Conservation (phyloP, 2,797 vertebrate species). For the Sebastes steindachneri region DNA sequence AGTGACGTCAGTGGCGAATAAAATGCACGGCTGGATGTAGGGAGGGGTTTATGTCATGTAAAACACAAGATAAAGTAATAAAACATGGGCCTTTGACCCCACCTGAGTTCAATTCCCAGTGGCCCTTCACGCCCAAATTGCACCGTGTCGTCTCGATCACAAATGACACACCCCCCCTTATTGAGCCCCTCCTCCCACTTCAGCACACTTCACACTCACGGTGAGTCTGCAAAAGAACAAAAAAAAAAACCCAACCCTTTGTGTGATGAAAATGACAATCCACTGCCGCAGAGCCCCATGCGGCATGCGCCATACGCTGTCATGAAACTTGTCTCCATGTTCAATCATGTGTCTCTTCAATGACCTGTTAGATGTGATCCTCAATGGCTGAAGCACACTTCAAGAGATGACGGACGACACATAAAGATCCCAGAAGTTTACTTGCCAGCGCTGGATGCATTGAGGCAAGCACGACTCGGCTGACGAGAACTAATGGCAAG, state of each 20-base stretch:
- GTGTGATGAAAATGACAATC: constrained; percentile 33
- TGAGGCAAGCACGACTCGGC: constrained; percentile 34
- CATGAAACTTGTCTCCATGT: constrained; percentile 14
- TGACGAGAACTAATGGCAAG: constrained; percentile 27
- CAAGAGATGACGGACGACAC: constrained; percentile 46
- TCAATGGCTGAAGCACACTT: constrained; percentile 13
- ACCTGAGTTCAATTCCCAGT: constrained; percentile 15
- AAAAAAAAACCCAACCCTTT: not conserved
- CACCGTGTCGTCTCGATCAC: constrained; percentile 4
- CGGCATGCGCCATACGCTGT: not conserved
- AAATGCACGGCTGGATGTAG: not conserved
- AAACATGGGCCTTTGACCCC: constrained; percentile 34
- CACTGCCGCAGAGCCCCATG: constrained; percentile 1
- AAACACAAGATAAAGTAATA: constrained; percentile 30
- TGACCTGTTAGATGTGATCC: constrained; percentile 16
- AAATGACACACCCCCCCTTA: constrained; percentile 7
- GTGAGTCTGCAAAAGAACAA: not conserved
- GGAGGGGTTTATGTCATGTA: not conserved
- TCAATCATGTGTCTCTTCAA: constrained; percentile 26
- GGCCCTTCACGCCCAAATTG: constrained; percentile 1
- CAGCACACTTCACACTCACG: not conserved
- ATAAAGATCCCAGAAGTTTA: constrained; percentile 44
- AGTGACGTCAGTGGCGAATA: not conserved
- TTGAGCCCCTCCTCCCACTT: constrained; percentile 1
- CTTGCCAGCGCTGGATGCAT: constrained; percentile 21